A percentile compares a stretch with the other conserved stretches of the same genome.
These are phyloP conservation scores for Abrostola triplasia DNA, from an alignment of 2,888 invertebrate genomes.

Conservation along the genomic window DNA sequence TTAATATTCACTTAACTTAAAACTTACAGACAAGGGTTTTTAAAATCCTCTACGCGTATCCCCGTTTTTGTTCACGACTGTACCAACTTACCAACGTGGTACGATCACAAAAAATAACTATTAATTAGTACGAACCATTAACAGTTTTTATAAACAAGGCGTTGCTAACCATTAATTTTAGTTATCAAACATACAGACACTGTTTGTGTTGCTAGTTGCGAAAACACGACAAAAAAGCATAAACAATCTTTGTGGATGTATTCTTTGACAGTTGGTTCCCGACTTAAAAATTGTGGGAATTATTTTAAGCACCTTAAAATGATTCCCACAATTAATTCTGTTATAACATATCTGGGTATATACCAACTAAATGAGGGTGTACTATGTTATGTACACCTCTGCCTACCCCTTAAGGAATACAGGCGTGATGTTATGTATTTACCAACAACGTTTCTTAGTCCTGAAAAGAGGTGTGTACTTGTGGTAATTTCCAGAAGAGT, in stretches of 20 bases:
- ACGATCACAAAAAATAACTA: slow-evolving; percentile 40
- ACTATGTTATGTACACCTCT: too few relatives aligned
- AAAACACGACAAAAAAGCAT: slow-evolving; percentile 52
- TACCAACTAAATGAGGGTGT: too few relatives aligned
- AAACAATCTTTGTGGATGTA: slow-evolving; percentile 45
- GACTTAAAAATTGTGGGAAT: slow-evolving; percentile 5
- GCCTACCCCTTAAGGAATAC: too few relatives aligned
- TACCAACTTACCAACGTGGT: slow-evolving; percentile 4
- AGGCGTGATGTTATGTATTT: too few relatives aligned
- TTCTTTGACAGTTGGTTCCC: not conserved
- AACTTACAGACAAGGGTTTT: slow-evolving; percentile 11
- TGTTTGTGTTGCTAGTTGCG: slow-evolving; percentile 53
- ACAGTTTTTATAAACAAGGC: slow-evolving; percentile 62
- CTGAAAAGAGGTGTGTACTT: too few relatives aligned
- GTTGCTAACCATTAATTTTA: slow-evolving; percentile 64
- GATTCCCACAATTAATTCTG: too few relatives aligned
- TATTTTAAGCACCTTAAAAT: too few relatives aligned
- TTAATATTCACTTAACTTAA: too few relatives aligned
- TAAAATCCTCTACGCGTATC: too few relatives aligned
- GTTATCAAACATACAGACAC: slow-evolving; percentile 59
- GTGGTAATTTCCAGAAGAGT: not conserved
- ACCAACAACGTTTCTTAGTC: too few relatives aligned
- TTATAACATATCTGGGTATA: too few relatives aligned
- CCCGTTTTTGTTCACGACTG: too few relatives aligned
- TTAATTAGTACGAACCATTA: slow-evolving; percentile 59